Evolutionary conservation across 2,797 vertebrate genomes (phyloP), one percentile per base, ranked within the genome.

Genomic region (Phyllotis vaccarum): DNA sequence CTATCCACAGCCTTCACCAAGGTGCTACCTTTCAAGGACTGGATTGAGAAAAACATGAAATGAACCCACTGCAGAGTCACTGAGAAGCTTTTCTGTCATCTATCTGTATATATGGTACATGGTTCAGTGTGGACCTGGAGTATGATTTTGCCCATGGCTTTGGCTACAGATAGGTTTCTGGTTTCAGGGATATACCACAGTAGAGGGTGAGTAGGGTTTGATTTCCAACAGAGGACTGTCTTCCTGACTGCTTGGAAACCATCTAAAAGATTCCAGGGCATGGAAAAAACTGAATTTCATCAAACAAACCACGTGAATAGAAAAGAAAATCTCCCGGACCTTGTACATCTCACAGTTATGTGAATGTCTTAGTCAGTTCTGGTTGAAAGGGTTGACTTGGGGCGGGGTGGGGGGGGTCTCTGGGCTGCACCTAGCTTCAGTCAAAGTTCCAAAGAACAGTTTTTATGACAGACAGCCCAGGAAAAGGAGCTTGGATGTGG

Each of bases 21-120:
- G 96, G 98, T 99, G 72, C 98, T 99, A 95, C 99, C 98, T 88
- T 99, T 99, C 97, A 99, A 99, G 98, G 99, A 99, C 99, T 99
- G 99, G 99, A 99, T 99, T 89, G 99, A 99, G 97, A 99, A 98
- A 92, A 99, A 99, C 94, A 99, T 99, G 99, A 99, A 99, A 98
- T 99, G 98, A 98, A 37, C 56, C 4, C 24, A n/a, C 68, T 37
- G 3, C 29, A 1, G 40, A 72, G 21, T 62, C 34, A 0, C 2
- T 1, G 43, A 78, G 92, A 43, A 8, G 46, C 27, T 11, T 29
- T 70, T 80, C 8, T 0, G 11, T 62, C 5, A 0, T 40, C 74
- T 11, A 2, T 83, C 37, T 9, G 0, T 10, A 6, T 0, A 0
- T 13, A 8, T 66, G 58, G 72, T 62, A 19, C 29, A 5, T 1